phyloP scores from a whole-genome alignment of 2,888 invertebrate genomes.

The Carabus problematicus region DNA sequence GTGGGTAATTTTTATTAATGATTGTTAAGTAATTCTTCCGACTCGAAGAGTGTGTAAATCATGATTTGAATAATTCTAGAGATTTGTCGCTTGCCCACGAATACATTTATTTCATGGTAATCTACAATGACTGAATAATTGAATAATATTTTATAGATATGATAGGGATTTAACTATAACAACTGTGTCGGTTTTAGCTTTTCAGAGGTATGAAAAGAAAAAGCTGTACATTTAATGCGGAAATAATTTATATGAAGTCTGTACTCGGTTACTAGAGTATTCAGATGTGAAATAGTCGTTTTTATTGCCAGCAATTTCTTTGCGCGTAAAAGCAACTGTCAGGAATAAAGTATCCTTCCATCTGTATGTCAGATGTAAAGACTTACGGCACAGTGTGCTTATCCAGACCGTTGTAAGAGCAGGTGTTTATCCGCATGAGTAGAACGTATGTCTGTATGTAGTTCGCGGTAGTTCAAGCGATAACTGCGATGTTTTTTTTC shows the following conservation, averaged over 20 bases:
- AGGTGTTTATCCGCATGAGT: slow-evolving; percentile 4
- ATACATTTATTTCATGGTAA: too few species aligned
- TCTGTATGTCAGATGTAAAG: neutral
- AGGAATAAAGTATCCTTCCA: slow-evolving; percentile 1
- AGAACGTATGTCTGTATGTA: slow-evolving; percentile 11
- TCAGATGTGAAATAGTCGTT: slow-evolving; percentile 35
- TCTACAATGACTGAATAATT: too few species aligned
- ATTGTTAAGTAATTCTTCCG: neutral
- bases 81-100: too few species aligned
- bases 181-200: too few species aligned
- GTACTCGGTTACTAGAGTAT: slow-evolving; percentile 3
- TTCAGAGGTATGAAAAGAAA: slow-evolving; percentile 19
- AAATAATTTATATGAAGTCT: slow-evolving; percentile 21
- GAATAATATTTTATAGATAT: too few species aligned
- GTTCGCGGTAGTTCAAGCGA: slow-evolving; percentile 6
- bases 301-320: slow-evolving; percentile 32
- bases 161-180: too few species aligned
- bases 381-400: slow-evolving; percentile 3
- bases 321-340: slow-evolving; percentile 32
- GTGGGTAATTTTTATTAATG: slow-evolving; percentile 24
- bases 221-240: slow-evolving; percentile 21
- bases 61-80: too few species aligned
- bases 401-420: neutral
- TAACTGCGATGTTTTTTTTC: slow-evolving; percentile 22
- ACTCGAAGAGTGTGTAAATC: too few species aligned